A percentile compares a stretch with the other conserved stretches of the same genome.
phyloP scores from a whole-genome alignment of 2,888 invertebrate species.

The Calameuta pallipes region DNA sequence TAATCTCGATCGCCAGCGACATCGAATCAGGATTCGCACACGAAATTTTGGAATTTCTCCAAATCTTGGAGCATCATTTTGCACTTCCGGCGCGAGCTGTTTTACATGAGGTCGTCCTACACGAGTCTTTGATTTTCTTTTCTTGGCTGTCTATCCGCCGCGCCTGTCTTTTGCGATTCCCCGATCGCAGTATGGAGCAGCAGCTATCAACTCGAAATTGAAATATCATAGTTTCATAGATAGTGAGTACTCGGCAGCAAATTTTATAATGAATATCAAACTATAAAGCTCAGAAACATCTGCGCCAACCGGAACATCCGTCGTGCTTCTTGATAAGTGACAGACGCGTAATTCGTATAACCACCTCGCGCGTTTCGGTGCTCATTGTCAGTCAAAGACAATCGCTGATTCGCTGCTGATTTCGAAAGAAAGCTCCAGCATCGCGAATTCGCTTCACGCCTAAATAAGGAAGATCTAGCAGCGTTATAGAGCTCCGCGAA shows the following conservation, averaged over 20 bases:
- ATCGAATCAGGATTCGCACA: too few relatives aligned
- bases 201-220: too few relatives aligned
- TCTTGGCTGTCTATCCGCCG: background rate
- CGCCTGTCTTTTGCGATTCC: too few relatives aligned
- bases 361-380: background rate
- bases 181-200: too few relatives aligned
- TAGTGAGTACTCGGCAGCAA: background rate
- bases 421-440: background rate
- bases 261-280: slow-evolving; percentile 24
- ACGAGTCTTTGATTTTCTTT: background rate
- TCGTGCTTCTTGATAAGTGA: slow-evolving; percentile 13
- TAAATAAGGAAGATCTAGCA: background rate
- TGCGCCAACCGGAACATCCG: too few relatives aligned
- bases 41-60: background rate
- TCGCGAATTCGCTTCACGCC: background rate
- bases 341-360: slow-evolving; percentile 26
- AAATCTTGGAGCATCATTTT: background rate
- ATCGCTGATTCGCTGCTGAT: too few relatives aligned
- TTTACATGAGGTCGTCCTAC: background rate
- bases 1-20: too few relatives aligned
- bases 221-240: background rate
- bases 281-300: slow-evolving; percentile 9
- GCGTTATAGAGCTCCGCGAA: background rate
- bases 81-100: background rate
- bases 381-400: background rate